Percentiles rank a stretch among this genome's conserved stretches.
Conservation (phyloP, 2,797 vertebrate genomes). For the Xiphophorus birchmanni region DNA sequence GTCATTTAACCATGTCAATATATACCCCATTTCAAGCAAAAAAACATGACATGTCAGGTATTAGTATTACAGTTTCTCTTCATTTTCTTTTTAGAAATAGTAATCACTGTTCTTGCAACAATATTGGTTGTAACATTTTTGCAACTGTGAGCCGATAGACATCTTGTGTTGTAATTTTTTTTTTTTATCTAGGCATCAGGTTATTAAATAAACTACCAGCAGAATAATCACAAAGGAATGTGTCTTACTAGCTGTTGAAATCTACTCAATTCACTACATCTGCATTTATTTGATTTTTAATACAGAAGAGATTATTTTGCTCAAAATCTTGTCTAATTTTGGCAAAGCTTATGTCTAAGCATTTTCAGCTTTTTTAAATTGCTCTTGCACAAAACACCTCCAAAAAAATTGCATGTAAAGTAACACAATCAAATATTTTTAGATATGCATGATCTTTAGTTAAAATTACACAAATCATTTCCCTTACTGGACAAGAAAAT, state of each 20-base stretch:
- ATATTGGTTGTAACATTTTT: background rate
- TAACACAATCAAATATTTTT: background rate
- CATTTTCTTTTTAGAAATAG: background rate
- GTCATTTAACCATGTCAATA: background rate
- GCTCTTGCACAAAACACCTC: background rate
- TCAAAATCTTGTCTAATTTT: background rate
- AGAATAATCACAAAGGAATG: background rate
- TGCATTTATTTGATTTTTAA: background rate
- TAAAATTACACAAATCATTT: background rate
- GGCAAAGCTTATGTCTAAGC: background rate
- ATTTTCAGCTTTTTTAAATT: background rate
- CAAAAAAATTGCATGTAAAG: background rate
- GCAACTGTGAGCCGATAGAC: background rate
- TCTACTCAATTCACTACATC: background rate
- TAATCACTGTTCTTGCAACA: background rate
- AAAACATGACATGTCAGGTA: background rate
- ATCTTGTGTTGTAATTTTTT: background rate
- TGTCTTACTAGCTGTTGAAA: background rate
- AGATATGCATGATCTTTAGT: slow-evolving; percentile 7
- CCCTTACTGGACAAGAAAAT: background rate
- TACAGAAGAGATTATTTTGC: background rate
- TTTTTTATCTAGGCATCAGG: background rate
- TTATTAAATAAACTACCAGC: background rate
- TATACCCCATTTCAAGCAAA: background rate
- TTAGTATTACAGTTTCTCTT: background rate